These are phyloP conservation scores for Drosophila melanosoma DNA, from an alignment of 2,888 invertebrate genomes.

Conservation along the genomic window DNA sequence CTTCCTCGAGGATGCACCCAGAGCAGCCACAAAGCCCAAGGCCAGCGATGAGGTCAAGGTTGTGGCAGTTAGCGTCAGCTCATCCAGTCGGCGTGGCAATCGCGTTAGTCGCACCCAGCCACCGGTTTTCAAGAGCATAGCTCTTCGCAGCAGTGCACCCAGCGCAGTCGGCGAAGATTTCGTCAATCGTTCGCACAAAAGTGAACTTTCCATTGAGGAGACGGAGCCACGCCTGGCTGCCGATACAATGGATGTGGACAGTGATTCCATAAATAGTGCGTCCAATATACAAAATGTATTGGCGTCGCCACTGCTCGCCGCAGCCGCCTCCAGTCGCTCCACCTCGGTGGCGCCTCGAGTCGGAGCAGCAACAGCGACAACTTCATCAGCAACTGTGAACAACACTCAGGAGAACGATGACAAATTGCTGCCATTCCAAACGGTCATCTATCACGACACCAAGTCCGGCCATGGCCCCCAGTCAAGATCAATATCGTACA, in stretches of 20 bases:
- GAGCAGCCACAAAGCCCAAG: conserved; percentile 34
- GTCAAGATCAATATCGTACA: conserved; percentile 86
- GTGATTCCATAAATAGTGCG: conserved; percentile 82
- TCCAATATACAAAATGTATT: conserved; percentile 83
- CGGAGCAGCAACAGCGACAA: neutral
- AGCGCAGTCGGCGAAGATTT: conserved; percentile 72
- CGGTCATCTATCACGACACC: conserved; percentile 86
- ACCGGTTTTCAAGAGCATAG: conserved; percentile 24
- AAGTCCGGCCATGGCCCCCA: conserved; percentile 82
- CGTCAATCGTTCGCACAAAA: conserved; percentile 86
- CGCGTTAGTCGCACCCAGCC: conserved; percentile 50
- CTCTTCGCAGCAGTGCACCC: conserved; percentile 45
- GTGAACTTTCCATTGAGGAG: conserved; percentile 87
- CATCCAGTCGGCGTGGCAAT: conserved; percentile 73
- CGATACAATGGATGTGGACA: conserved; percentile 64
- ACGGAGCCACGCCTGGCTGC: conserved; percentile 86
- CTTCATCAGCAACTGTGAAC: conserved; percentile 5
- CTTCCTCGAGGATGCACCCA: conserved; percentile 78
- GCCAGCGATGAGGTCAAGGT: conserved; percentile 84
- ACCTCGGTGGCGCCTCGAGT: conserved; percentile 83
- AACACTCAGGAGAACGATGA: conserved; percentile 52
- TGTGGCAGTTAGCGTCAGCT: conserved; percentile 86
- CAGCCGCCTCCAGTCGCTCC: conserved; percentile 82
- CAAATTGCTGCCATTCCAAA: conserved; percentile 86
- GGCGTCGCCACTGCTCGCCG: conserved; percentile 85